Conservation (phyloP, 2,797 vertebrate species). For the Limosa lapponica region DNA sequence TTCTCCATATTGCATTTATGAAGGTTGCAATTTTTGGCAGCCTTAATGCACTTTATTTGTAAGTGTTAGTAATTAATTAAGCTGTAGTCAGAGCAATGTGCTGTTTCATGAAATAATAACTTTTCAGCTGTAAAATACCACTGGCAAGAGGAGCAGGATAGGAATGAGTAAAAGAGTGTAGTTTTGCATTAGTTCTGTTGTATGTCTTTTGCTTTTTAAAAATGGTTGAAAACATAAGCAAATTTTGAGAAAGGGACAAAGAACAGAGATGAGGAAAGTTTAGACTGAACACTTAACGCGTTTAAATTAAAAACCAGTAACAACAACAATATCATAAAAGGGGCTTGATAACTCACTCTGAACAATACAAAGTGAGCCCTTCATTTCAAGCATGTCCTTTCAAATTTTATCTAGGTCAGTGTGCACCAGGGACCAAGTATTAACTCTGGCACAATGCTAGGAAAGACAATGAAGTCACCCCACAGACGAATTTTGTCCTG, state of each 20-base stretch:
- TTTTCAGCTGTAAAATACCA: background rate
- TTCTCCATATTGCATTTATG: background rate
- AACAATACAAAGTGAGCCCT: background rate
- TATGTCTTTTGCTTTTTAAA: background rate
- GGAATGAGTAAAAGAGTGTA: background rate
- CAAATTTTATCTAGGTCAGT: background rate
- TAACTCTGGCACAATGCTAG: background rate
- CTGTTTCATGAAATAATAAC: background rate
- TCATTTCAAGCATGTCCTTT: background rate
- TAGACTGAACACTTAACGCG: background rate
- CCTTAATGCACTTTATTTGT: conserved; percentile 7
- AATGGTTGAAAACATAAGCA: background rate
- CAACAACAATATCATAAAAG: background rate
- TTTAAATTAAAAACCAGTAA: background rate
- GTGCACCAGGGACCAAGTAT: background rate
- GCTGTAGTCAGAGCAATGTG: background rate
- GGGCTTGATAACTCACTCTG: background rate
- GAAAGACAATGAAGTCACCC: background rate
- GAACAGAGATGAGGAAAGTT: background rate
- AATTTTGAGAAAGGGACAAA: background rate
- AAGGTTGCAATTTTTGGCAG: background rate
- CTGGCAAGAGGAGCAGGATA: background rate
- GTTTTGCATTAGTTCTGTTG: background rate
- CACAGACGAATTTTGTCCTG: background rate
- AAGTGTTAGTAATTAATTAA: background rate